Conservation (phyloP, 2,888 invertebrate species). For the Leptura quadrifasciata region DNA sequence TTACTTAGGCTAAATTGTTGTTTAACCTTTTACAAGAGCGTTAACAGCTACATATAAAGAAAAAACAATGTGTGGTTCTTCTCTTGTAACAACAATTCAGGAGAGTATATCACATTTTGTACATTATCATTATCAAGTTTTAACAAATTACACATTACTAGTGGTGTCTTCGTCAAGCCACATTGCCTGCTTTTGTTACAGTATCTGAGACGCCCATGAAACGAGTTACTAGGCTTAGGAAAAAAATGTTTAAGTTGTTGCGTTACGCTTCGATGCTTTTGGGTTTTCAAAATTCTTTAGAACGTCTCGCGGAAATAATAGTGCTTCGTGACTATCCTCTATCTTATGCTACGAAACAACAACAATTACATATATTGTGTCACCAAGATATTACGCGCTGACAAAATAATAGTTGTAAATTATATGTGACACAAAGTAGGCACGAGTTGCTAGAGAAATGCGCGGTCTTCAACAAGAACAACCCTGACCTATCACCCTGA, state of each 20-base stretch:
- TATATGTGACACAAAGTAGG: conserved; percentile 40
- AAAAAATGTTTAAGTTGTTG: background rate
- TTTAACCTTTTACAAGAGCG: too few relatives aligned
- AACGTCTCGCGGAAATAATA: conserved; percentile 21
- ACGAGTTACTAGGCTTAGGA: background rate
- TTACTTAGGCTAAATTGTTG: too few relatives aligned
- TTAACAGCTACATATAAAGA: too few relatives aligned
- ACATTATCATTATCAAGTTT: too few relatives aligned
- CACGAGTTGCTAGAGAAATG: conserved; percentile 36
- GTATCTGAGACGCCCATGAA: background rate
- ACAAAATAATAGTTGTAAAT: conserved; percentile 40
- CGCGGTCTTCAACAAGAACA: conserved; percentile 40
- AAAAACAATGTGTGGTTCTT: too few relatives aligned
- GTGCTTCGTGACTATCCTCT: conserved; percentile 18
- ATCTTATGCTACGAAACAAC: conserved; percentile 24
- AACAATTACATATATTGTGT: conserved; percentile 37
- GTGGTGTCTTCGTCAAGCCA: too few relatives aligned
- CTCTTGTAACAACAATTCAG: too few relatives aligned
- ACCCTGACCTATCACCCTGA: conserved; percentile 42
- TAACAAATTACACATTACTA: too few relatives aligned
- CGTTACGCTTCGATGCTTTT: background rate
- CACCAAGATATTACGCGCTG: conserved; percentile 36
- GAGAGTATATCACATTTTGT: too few relatives aligned
- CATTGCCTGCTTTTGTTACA: background rate
- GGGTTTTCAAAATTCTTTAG: background rate